phyloP scores from a whole-genome alignment of 1,140 invertebrate species.

The Asobara japonica region DNA sequence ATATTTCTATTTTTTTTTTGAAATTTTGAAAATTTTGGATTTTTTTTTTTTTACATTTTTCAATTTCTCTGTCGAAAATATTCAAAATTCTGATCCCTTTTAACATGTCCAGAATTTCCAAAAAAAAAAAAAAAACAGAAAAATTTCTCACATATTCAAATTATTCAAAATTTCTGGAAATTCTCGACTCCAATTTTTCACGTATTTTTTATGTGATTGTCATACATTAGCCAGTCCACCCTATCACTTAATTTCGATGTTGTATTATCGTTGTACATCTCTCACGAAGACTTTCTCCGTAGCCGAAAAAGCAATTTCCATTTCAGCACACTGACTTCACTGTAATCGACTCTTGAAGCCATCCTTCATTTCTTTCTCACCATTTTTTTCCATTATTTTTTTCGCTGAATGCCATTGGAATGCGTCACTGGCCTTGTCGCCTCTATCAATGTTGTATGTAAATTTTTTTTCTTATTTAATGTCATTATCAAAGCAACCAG shows the following conservation, averaged over 20 bases:
- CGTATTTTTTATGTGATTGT: background rate
- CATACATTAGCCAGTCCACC: background rate
- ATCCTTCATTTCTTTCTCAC: background rate
- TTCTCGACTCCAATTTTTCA: too few relatives aligned
- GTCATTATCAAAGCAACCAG: background rate
- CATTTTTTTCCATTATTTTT: background rate
- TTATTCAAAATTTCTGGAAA: too few relatives aligned
- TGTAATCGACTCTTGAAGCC: background rate
- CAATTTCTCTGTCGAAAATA: too few relatives aligned
- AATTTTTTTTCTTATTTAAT: background rate
- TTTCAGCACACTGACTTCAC: background rate
- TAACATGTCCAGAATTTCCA: too few relatives aligned
- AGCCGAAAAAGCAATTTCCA: background rate
- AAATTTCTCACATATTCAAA: too few relatives aligned
- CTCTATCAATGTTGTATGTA: conserved; percentile 7
- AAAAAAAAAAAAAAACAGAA: too few relatives aligned
- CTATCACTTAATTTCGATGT: background rate
- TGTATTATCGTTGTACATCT: background rate
- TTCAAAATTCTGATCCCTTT: too few relatives aligned
- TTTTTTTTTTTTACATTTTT: too few relatives aligned
- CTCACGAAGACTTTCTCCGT: background rate
- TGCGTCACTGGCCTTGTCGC: conserved; percentile 21
- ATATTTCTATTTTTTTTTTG: too few relatives aligned
- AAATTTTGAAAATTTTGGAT: too few relatives aligned
- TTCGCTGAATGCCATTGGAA: conserved; percentile 4